phyloP scores from a whole-genome alignment of 2,113 vertebrate genomes.

The Charadrius vociferus region DNA sequence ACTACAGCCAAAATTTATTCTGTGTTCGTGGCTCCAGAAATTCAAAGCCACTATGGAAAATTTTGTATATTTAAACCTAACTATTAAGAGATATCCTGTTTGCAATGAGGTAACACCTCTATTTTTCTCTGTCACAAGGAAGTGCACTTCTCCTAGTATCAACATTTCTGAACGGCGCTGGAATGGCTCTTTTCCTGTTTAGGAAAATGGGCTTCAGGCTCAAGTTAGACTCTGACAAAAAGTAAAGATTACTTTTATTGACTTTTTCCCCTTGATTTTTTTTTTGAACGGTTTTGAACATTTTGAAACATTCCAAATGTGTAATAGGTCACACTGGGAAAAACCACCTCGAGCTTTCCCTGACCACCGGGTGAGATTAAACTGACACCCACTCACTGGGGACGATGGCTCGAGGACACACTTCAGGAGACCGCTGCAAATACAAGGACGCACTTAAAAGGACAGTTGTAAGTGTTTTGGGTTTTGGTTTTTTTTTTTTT shows the following conservation, averaged over 20 bases:
- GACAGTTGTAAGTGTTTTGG: neutral
- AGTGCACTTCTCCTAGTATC: conserved; percentile 61
- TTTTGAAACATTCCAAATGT: neutral
- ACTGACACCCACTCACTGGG: fast-evolving
- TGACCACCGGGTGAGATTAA: neutral
- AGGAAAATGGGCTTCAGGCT: conserved; percentile 51
- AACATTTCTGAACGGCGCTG: conserved; percentile 21
- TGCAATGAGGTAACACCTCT: conserved; percentile 68
- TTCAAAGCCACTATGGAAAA: conserved; percentile 53
- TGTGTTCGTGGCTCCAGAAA: neutral
- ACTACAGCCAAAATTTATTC: neutral
- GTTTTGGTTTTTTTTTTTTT: no score
- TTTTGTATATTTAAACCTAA: conserved; percentile 65
- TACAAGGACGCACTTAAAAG: neutral
- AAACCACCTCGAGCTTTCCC: neutral
- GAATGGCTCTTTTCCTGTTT: conserved; percentile 68
- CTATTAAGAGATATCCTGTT: conserved; percentile 74
- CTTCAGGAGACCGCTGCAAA: neutral
- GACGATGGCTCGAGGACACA: fast-evolving
- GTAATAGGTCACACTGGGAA: neutral
- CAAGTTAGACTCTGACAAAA: neutral
- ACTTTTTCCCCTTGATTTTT: neutral
- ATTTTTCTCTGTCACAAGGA: conserved; percentile 65
- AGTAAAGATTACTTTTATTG: neutral
- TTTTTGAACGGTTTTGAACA: neutral